A percentile compares a stretch with the other conserved stretches of the same genome.
Conservation (phyloP, 1,140 invertebrate species). For the Latrodectus geometricus region DNA sequence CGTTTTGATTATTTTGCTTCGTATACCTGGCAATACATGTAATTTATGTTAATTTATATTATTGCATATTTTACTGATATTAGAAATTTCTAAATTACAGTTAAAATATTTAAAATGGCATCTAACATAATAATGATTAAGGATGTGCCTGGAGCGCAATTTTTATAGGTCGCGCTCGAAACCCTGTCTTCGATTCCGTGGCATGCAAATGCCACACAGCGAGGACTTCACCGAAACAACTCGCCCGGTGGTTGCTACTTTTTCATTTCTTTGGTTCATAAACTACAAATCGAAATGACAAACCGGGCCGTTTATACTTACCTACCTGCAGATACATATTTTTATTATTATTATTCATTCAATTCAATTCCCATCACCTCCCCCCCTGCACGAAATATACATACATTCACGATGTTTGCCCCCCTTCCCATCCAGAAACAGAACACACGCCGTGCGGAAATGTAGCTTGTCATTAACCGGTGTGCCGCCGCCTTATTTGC, state of each 20-base stretch:
- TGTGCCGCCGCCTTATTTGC: slow-evolving; percentile 44
- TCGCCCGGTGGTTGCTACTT: not conserved
- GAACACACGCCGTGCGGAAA: slow-evolving; percentile 50
- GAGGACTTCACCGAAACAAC: not conserved
- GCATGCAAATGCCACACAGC: not conserved
- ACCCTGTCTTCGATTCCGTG: too few relatives aligned
- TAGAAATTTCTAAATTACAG: too few relatives aligned
- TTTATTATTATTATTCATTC: slow-evolving; percentile 31
- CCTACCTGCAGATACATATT: slow-evolving; percentile 34
- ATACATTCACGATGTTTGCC: not conserved
- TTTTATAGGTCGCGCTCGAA: too few relatives aligned
- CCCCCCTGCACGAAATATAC: not conserved
- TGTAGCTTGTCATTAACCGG: slow-evolving; percentile 48
- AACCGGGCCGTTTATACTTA: slow-evolving; percentile 39
- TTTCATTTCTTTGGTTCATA: not conserved
- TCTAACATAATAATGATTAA: too few relatives aligned
- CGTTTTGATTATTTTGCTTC: too few relatives aligned
- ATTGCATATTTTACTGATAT: too few relatives aligned
- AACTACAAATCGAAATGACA: slow-evolving; percentile 32
- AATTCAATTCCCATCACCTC: not conserved
- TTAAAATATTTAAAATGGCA: too few relatives aligned
- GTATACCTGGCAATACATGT: too few relatives aligned
- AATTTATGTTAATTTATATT: too few relatives aligned
- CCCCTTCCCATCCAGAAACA: not conserved
- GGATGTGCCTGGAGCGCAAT: too few relatives aligned